Conservation (phyloP, 2,113 vertebrate genomes). For the Sciurus niger region DNA sequence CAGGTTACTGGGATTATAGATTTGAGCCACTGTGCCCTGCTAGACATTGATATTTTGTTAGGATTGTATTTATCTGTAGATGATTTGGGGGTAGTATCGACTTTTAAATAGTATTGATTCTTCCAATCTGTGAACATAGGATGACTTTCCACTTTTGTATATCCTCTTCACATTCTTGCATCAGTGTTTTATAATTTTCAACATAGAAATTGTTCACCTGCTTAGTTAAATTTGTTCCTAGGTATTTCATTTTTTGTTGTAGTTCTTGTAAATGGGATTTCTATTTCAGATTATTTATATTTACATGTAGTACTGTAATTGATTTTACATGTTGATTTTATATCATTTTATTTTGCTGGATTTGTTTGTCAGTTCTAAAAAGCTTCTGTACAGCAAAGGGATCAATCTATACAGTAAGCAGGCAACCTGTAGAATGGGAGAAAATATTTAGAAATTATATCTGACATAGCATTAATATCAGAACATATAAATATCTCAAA, state of each 20-base stretch:
- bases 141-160: neutral
- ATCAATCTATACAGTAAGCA: neutral
- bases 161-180: neutral
- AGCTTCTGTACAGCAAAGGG: neutral
- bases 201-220: neutral
- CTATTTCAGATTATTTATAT: neutral
- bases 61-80: neutral
- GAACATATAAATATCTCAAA: neutral
- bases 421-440: neutral
- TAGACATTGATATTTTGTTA: neutral
- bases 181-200: neutral
- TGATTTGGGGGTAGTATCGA: neutral
- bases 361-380: neutral
- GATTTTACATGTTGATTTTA: neutral
- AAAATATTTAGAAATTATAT: neutral
- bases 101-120: neutral
- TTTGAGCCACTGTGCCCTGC: too few species aligned
- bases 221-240: neutral
- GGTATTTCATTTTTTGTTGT: conserved; percentile 29
- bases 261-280: neutral
- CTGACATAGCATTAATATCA: neutral
- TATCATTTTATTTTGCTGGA: neutral
- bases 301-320: neutral
- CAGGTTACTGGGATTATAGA: too few species aligned
- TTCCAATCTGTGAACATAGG: neutral